Evolutionary conservation across 2,888 invertebrate genomes (phyloP).

Genomic region (Saturnia japonica): DNA sequence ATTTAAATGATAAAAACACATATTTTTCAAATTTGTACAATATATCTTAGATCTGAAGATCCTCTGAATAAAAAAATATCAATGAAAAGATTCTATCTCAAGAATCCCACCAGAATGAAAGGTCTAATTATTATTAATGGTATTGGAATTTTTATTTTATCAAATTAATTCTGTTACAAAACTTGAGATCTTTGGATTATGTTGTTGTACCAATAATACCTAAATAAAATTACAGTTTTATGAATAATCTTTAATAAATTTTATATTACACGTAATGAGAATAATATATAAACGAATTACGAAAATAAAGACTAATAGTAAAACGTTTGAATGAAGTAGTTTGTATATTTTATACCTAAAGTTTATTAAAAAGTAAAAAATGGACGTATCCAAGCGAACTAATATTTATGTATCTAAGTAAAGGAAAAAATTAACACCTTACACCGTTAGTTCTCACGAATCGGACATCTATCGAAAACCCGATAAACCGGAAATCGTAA

Average conservation of each 20-base stretch:
- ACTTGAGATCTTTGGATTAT: not conserved
- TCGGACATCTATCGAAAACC: conserved; percentile 68
- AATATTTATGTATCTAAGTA: not conserved
- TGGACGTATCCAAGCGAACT: not conserved
- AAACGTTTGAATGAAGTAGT: too few species aligned
- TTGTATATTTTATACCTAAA: not conserved
- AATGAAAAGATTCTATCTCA: too few species aligned
- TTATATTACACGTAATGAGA: not conserved
- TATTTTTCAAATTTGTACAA: not conserved
- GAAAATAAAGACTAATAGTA: too few species aligned
- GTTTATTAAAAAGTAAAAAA: not conserved
- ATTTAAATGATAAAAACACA: not conserved
- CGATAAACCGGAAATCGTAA: conserved; percentile 71
- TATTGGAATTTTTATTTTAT: not conserved
- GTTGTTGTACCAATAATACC: too few species aligned
- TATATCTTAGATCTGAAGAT: not conserved
- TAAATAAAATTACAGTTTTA: too few species aligned
- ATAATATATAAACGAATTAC: not conserved
- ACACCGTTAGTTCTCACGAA: conserved; percentile 73
- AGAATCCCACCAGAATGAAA: not conserved
- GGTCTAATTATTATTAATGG: not conserved
- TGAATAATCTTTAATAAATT: not conserved
- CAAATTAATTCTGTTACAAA: not conserved
- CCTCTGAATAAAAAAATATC: too few species aligned
- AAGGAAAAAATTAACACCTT: conserved; percentile 25